Conservation (phyloP, 2,888 invertebrate genomes). For the Dione vanillae region DNA sequence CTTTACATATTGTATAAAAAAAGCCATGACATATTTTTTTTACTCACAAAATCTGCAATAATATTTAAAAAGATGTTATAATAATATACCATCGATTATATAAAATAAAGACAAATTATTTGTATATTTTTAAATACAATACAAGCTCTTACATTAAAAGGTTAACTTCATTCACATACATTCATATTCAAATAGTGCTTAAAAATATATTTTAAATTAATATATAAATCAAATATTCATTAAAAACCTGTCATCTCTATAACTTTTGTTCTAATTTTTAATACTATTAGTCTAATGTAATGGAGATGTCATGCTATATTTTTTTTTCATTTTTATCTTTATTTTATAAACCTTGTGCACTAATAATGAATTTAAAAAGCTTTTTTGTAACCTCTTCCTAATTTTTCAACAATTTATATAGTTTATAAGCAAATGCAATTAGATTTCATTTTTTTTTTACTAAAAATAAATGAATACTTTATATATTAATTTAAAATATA, state of each 20-base stretch:
- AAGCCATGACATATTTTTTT: too few relatives aligned
- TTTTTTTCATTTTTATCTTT: background rate
- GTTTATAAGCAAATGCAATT: background rate
- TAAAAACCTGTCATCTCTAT: background rate
- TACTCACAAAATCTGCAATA: too few relatives aligned
- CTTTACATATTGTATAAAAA: conserved; percentile 5
- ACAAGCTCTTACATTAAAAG: conserved; percentile 38
- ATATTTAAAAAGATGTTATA: too few relatives aligned
- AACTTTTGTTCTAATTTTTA: background rate
- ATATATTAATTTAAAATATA: conserved; percentile 22
- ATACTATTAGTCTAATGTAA: conserved; percentile 1
- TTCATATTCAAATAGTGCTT: conserved; percentile 10
- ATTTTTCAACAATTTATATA: background rate
- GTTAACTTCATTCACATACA: conserved; percentile 42
- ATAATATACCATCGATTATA: background rate
- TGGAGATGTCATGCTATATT: background rate
- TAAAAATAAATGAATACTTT: too few relatives aligned
- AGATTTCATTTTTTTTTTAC: background rate
- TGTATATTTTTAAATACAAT: background rate
- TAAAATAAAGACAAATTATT: conserved; percentile 9
- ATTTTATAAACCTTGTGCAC: background rate
- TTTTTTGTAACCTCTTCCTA: background rate
- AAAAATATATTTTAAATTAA: conserved; percentile 8
- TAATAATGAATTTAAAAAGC: background rate
- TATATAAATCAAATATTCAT: background rate